Percentiles rank a stretch among this genome's conserved stretches.
Conservation (phyloP, 1,140 invertebrate genomes). For the Delia radicum region DNA sequence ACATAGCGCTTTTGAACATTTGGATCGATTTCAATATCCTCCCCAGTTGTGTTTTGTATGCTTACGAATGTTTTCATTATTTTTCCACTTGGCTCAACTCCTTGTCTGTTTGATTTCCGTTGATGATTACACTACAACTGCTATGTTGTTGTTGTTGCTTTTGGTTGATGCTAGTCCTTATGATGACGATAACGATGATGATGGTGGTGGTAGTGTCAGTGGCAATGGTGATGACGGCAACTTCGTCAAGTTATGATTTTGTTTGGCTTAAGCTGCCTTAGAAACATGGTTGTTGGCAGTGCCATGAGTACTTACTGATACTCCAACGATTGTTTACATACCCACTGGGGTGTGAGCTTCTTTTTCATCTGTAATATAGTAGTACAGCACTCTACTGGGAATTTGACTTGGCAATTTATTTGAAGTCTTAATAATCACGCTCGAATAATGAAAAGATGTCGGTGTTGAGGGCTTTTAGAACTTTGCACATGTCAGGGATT, state of each 20-base stretch:
- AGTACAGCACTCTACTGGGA: constrained; percentile 11
- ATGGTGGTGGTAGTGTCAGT: neutral
- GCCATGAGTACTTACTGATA: neutral
- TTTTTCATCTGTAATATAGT: constrained; percentile 5
- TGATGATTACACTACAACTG: constrained; percentile 36
- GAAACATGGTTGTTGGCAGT: neutral
- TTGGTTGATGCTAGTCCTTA: neutral
- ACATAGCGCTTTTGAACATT: constrained; percentile 25
- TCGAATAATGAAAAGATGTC: constrained; percentile 26
- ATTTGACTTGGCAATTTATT: no score
- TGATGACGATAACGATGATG: neutral
- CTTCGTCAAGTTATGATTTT: neutral
- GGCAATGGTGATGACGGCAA: neutral
- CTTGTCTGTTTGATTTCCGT: constrained; percentile 53
- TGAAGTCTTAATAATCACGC: constrained; percentile 28
- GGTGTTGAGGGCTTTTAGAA: constrained; percentile 4
- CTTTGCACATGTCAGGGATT: constrained; percentile 51
- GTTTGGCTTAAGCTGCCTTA: constrained; percentile 3
- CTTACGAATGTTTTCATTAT: constrained; percentile 53
- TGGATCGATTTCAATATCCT: constrained; percentile 27
- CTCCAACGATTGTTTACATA: neutral
- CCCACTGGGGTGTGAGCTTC: neutral
- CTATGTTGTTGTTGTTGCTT: constrained; percentile 23
- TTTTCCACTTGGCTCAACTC: constrained; percentile 55
- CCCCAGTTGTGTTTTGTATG: neutral